Evolutionary conservation across 2,888 invertebrate genomes (phyloP).

Genomic region (Mactromeris polynyma): DNA sequence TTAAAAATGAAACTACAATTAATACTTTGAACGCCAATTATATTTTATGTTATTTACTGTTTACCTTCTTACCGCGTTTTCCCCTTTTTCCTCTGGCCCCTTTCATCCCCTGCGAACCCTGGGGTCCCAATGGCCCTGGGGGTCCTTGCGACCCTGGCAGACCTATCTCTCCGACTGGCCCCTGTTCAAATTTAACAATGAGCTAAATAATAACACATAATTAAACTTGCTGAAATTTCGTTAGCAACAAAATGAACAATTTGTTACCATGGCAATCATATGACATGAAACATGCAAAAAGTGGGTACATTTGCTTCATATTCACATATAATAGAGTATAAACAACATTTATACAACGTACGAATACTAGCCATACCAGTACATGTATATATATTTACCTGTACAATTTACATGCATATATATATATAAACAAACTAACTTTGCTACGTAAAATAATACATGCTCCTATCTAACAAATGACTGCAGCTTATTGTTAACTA

Average conservation of each 20-base stretch:
- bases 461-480: not conserved
- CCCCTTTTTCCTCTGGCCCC: constrained; percentile 67
- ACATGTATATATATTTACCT: not conserved
- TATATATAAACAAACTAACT: not conserved
- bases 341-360: not conserved
- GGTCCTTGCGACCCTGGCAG: constrained; percentile 90
- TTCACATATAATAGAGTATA: not conserved
- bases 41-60: constrained; percentile 34
- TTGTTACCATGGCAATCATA: not conserved
- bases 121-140: constrained; percentile 88
- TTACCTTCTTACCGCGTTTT: constrained; percentile 73
- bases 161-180: constrained; percentile 85
- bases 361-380: not conserved
- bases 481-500: not conserved
- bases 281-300: constrained; percentile 17
- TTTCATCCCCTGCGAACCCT: constrained; percentile 88
- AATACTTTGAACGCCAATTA: not conserved
- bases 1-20: not conserved
- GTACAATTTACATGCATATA: not conserved
- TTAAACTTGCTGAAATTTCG: not conserved
- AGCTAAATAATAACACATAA: constrained; percentile 6
- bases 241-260: not conserved
- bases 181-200: constrained; percentile 55
- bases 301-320: not conserved
- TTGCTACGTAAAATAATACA: not conserved